Evolutionary conservation across 2,888 invertebrate genomes (phyloP).

Genomic region (Ophion ventricosus): DNA sequence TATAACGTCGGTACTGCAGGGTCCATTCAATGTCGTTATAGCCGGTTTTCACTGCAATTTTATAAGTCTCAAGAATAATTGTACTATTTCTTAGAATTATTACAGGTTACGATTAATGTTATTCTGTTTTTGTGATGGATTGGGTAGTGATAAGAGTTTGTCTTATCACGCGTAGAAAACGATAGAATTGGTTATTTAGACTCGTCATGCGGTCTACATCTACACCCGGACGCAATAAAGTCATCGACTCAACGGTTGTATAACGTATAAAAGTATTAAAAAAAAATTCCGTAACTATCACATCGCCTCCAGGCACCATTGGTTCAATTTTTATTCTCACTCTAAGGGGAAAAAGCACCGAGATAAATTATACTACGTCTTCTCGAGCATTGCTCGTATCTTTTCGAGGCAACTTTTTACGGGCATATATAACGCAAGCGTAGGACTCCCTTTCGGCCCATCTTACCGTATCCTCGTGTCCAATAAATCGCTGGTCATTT

Average conservation of each 20-base stretch:
- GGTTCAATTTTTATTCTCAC: constrained; percentile 63
- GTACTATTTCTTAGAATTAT: constrained; percentile 18
- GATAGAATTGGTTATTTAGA: not conserved
- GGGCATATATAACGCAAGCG: not conserved
- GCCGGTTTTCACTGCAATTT: too few species aligned
- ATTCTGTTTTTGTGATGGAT: constrained; percentile 13
- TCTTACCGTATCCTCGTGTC: not conserved
- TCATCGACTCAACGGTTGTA: constrained; percentile 3
- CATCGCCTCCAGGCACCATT: constrained; percentile 74
- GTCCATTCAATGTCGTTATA: too few species aligned
- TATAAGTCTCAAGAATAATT: constrained; percentile 25
- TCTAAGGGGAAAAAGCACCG: constrained; percentile 26
- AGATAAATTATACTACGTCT: not conserved
- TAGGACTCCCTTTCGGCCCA: not conserved
- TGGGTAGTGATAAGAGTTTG: constrained; percentile 9
- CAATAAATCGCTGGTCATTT: not conserved
- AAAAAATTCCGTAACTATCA: constrained; percentile 59
- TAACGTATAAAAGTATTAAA: constrained; percentile 53
- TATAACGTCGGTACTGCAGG: too few species aligned
- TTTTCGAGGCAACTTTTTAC: not conserved
- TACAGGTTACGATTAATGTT: constrained; percentile 1
- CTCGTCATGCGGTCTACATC: not conserved
- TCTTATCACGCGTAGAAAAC: constrained; percentile 14
- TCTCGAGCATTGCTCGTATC: constrained; percentile 9
- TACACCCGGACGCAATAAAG: constrained; percentile 8